phyloP scores from a whole-genome alignment of 2,113 vertebrate species.

The Proteles cristata region DNA sequence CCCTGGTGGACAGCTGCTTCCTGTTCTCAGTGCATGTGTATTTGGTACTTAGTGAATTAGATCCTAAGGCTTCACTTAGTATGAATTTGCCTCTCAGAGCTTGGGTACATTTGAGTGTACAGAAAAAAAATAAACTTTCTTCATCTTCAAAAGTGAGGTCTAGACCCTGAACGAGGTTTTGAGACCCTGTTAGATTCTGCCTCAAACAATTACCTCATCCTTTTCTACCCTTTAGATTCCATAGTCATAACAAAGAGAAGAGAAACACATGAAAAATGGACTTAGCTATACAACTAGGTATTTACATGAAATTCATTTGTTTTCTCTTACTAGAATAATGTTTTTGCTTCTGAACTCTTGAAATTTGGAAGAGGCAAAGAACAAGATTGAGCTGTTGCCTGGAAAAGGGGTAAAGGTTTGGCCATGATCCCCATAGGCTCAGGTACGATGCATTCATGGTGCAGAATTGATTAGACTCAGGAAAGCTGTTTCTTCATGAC shows the following conservation, averaged over 20 bases:
- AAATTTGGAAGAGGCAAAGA: conserved; percentile 35
- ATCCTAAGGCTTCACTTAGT: background rate
- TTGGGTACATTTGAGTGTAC: background rate
- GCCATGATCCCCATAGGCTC: background rate
- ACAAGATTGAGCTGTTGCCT: background rate
- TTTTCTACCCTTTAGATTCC: background rate
- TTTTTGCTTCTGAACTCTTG: background rate
- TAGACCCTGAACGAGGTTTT: background rate
- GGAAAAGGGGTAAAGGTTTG: background rate
- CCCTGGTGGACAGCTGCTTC: background rate
- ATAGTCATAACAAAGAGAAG: background rate
- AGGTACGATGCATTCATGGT: background rate
- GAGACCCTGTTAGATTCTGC: background rate
- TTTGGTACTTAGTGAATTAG: conserved; percentile 25
- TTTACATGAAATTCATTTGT: conserved; percentile 35
- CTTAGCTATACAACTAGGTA: background rate
- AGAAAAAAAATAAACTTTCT: background rate
- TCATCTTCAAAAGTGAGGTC: background rate
- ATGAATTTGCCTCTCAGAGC: background rate
- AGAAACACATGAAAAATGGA: background rate
- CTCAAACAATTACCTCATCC: background rate
- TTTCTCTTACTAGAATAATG: conserved; percentile 21
- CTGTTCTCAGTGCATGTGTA: background rate
- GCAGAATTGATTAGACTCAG: background rate
- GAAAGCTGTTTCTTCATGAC: background rate